Percentiles rank a stretch among this genome's conserved stretches.
Conservation (phyloP, 1,140 invertebrate genomes). For the Matsumurasca onukii region DNA sequence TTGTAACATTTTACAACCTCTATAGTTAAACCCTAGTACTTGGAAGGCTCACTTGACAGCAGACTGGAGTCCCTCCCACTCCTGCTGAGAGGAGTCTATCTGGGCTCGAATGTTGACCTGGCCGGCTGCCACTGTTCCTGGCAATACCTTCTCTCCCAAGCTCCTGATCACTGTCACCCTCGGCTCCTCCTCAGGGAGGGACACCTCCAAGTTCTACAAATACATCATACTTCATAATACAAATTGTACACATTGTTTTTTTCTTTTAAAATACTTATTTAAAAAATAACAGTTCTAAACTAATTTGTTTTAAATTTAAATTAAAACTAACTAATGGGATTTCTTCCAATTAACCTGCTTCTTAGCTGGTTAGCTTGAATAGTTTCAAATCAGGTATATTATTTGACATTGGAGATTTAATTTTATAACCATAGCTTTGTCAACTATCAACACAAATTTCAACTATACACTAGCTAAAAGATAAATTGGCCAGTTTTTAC, state of each 20-base stretch:
- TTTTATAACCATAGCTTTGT: too few relatives aligned
- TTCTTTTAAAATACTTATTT: slow-evolving; percentile 51
- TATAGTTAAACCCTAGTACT: too few relatives aligned
- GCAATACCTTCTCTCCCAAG: slow-evolving; percentile 87
- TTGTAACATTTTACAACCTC: too few relatives aligned
- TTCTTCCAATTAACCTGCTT: too few relatives aligned
- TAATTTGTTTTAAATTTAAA: too few relatives aligned
- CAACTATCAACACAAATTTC: too few relatives aligned
- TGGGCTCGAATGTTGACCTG: slow-evolving; percentile 83
- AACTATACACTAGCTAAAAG: too few relatives aligned
- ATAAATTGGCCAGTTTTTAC: too few relatives aligned
- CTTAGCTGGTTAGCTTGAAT: too few relatives aligned
- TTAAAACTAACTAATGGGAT: too few relatives aligned
- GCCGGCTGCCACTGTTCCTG: slow-evolving; percentile 81
- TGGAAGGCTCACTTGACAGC: slow-evolving; percentile 62
- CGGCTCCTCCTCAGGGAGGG: slow-evolving; percentile 81
- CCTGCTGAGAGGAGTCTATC: slow-evolving; percentile 83
- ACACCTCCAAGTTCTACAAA: slow-evolving; percentile 68
- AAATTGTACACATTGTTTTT: slow-evolving; percentile 31
- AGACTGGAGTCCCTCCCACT: slow-evolving; percentile 83
- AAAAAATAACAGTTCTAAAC: slow-evolving; percentile 30
- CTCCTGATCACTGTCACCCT: slow-evolving; percentile 75
- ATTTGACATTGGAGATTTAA: too few relatives aligned
- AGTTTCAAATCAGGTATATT: too few relatives aligned
- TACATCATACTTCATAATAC: slow-evolving; percentile 30